A percentile compares a stretch with the other conserved stretches of the same genome.
phyloP scores from a whole-genome alignment of 2,797 vertebrate species.

The Enoplosus armatus region DNA sequence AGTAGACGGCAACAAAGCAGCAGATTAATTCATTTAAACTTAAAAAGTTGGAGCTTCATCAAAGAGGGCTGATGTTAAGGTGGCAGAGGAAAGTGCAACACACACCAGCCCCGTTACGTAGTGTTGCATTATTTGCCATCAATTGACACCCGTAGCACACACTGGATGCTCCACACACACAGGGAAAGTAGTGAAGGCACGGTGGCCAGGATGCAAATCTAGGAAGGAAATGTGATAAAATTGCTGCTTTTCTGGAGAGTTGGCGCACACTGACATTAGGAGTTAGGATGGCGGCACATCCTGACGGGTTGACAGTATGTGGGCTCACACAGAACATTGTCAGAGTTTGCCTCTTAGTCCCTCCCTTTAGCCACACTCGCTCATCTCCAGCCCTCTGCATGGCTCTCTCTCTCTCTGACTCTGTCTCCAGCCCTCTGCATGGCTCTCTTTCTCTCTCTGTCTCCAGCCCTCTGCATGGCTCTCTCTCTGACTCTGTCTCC shows the following conservation, averaged over 20 bases:
- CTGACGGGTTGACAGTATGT: constrained; percentile 45
- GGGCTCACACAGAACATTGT: constrained; percentile 31
- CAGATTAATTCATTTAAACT: constrained; percentile 21
- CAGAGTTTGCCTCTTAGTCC: too few relatives aligned
- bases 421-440: too few relatives aligned
- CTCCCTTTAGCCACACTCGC: too few relatives aligned
- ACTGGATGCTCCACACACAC: neutral
- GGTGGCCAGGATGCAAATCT: neutral
- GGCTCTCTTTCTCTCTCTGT: too few relatives aligned
- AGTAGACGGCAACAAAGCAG: neutral
- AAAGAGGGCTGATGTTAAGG: constrained; percentile 2
- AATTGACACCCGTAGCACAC: neutral
- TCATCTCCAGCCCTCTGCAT: too few relatives aligned
- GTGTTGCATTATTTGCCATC: neutral
- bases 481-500: too few relatives aligned
- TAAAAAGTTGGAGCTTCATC: constrained; percentile 2
- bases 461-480: too few relatives aligned
- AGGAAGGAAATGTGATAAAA: constrained; percentile 2
- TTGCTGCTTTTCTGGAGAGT: constrained; percentile 6
- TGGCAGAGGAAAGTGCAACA: neutral
- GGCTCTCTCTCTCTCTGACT: too few relatives aligned
- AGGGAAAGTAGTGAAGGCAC: neutral
- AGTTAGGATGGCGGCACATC: constrained; percentile 24
- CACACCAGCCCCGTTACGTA: neutral
- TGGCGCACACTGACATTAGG: constrained; percentile 15